Conservation (phyloP, 2,888 invertebrate species). For the Rhimphoctona megacephalus region DNA sequence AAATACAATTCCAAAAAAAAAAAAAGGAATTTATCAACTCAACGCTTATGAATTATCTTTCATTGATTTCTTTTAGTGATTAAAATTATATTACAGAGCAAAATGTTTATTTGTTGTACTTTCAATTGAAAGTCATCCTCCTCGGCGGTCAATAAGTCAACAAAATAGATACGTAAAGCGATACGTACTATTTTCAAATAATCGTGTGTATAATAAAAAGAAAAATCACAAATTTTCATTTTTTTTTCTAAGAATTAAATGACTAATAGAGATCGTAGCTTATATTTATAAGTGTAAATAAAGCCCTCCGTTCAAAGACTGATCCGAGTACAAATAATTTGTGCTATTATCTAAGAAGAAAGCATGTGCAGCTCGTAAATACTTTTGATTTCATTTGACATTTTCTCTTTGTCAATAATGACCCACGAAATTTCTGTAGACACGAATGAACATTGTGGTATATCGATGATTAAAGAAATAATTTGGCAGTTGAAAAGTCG, state of each 20-base stretch:
- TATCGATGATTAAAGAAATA: conserved; percentile 6
- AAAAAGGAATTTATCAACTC: neutral
- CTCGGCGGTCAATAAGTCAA: conserved; percentile 20
- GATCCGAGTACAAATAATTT: conserved; percentile 51
- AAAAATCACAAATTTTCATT: conserved; percentile 57
- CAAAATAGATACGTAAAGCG: conserved; percentile 47
- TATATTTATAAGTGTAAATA: conserved; percentile 57
- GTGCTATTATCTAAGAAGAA: conserved; percentile 43
- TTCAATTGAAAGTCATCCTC: conserved; percentile 17
- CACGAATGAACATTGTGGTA: conserved; percentile 12
- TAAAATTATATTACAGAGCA: neutral
- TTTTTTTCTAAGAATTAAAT: conserved; percentile 56
- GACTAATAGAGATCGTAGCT: conserved; percentile 66
- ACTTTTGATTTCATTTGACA: conserved; percentile 45
- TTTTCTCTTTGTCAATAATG: conserved; percentile 18
- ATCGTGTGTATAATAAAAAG: conserved; percentile 49
- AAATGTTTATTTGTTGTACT: neutral
- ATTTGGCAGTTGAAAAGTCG: conserved; percentile 36
- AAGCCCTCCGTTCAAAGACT: conserved; percentile 67
- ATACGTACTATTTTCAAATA: conserved; percentile 49
- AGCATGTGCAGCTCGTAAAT: conserved; percentile 40
- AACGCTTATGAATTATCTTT: conserved; percentile 3
- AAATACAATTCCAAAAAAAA: neutral
- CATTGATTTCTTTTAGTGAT: neutral
- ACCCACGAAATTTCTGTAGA: neutral